Base-by-base conservation (phyloP, 1,140 invertebrate species). In the Lasioglossum albipes region DNA sequence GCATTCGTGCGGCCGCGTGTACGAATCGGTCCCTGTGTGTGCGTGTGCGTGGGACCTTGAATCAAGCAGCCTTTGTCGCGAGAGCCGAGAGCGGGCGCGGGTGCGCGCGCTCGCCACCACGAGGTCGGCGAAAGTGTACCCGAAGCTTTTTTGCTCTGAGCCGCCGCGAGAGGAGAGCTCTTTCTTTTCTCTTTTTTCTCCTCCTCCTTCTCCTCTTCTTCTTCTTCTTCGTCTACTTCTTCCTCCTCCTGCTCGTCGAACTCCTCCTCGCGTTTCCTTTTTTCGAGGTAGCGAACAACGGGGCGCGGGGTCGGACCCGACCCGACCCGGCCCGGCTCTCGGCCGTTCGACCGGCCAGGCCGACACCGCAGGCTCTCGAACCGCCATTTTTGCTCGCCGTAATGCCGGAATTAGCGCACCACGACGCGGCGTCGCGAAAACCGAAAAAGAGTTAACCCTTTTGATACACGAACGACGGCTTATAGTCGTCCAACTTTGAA, bases 101-200 rank as follows among this genome's bases (percentile, higher is more conserved):
- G 86, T 87, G 84, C 87, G 79, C 81, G 54, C 71, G 75, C 82
- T 75, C 86, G 74, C 84, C 87, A 89, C 89, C 91, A 91, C 92
- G 92, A 93, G 92, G 92, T 91, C 91, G 91, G 91, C 93, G 93
- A 93, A 93, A 93, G 92, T 93, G 90, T 93, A 93, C 91, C 91
- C 92, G 91, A 90, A 93, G 91, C 91, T 93, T 92, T 92, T 93
- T 93, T 93, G 89, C 91, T 91, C 88, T 81, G 84, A 79, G 84
- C 87, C 81, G 85, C 87, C 72, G 64, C 83, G 83, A 82, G 82
- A 79, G 80, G 75, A 75, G 84, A 80, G 66, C 85, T 88, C 85
- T 57, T 65, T 31, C 62, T 36, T 65, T 75, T 36, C 70, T 75
- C 57, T 66, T 80, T 64, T 71, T 66, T 61, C 36, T 27, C 31